These are phyloP conservation scores for Drosophila teissieri DNA, from an alignment of 1,140 invertebrate genomes.

Conservation along the genomic window DNA sequence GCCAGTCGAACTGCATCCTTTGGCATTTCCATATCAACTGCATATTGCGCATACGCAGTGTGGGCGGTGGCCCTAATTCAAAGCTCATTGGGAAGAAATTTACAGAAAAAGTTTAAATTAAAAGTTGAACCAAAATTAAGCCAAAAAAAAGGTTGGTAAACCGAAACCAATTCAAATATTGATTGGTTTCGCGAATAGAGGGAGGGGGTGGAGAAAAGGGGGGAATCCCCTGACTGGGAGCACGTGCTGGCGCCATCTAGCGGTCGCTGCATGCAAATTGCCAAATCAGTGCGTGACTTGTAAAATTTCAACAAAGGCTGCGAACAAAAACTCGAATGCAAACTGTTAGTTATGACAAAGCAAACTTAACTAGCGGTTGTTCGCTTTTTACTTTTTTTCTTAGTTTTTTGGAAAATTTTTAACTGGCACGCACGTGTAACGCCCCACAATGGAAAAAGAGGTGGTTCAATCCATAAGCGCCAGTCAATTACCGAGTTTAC, in stretches of 20 bases:
- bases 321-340: constrained; percentile 40
- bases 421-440: constrained; percentile 66
- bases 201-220: neutral
- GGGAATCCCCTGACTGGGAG: constrained; percentile 21
- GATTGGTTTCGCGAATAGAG: constrained; percentile 19
- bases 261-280: constrained; percentile 68
- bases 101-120: constrained; percentile 52
- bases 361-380: constrained; percentile 55
- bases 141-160: constrained; percentile 5
- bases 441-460: constrained; percentile 44
- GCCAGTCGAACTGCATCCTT: constrained; percentile 34
- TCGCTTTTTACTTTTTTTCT: constrained; percentile 29
- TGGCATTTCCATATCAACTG: constrained; percentile 13
- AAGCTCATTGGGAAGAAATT: constrained; percentile 29
- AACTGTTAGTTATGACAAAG: constrained; percentile 68
- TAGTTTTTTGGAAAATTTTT: constrained; percentile 16
- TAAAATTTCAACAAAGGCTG: constrained; percentile 37
- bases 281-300: constrained; percentile 79
- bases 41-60: constrained; percentile 54
- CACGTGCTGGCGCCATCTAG: constrained; percentile 70
- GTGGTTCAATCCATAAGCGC: constrained; percentile 39
- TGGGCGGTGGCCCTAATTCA: constrained; percentile 26
- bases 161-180: constrained; percentile 39
- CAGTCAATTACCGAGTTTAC: constrained; percentile 48
- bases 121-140: constrained; percentile 19